Evolutionary conservation across 30 jellyfish, hydroid and myxozoan species (phyloP).

Genomic region (Catostylus mosaicus): DNA sequence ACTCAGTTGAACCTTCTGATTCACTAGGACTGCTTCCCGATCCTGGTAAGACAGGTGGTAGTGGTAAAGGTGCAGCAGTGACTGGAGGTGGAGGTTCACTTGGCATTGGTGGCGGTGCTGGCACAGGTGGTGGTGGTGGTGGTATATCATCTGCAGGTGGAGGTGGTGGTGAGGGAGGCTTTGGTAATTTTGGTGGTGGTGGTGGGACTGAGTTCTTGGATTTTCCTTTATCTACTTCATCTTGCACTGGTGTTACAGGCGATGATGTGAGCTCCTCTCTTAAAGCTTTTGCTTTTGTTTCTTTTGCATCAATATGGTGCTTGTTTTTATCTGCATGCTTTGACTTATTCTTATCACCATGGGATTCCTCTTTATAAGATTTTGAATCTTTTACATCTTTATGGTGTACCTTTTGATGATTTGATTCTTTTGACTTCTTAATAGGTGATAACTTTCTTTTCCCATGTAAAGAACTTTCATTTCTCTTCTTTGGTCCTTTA

Average conservation of each 20-base stretch:
- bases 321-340: conserved; percentile 11
- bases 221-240: conserved; percentile 59
- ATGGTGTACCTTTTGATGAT: conserved; percentile 31
- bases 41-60: conserved; percentile 89
- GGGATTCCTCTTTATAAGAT: conserved; percentile 23
- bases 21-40: conserved; percentile 70
- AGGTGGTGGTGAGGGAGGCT: conserved; percentile 89
- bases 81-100: conserved; percentile 89
- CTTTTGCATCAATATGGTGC: conserved; percentile 12
- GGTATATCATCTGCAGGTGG: conserved; percentile 68
- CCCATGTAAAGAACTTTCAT: conserved; percentile 34
- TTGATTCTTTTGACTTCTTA: conserved; percentile 35
- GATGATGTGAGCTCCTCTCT: conserved; percentile 68
- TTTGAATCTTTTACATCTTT: conserved; percentile 13
- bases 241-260: conserved; percentile 84
- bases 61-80: conserved; percentile 84
- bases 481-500: conserved; percentile 49
- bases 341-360: conserved; percentile 8
- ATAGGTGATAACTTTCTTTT: conserved; percentile 49
- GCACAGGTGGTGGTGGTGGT: conserved; percentile 86
- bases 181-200: conserved; percentile 79
- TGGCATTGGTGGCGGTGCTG: conserved; percentile 85
- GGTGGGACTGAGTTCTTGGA: conserved; percentile 39
- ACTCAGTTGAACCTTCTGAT: conserved; percentile 65
- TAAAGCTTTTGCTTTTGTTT: conserved; percentile 9